Conservation (phyloP, 92 coral and sea anemone genomes). For the Anthopleura xanthogrammica region DNA sequence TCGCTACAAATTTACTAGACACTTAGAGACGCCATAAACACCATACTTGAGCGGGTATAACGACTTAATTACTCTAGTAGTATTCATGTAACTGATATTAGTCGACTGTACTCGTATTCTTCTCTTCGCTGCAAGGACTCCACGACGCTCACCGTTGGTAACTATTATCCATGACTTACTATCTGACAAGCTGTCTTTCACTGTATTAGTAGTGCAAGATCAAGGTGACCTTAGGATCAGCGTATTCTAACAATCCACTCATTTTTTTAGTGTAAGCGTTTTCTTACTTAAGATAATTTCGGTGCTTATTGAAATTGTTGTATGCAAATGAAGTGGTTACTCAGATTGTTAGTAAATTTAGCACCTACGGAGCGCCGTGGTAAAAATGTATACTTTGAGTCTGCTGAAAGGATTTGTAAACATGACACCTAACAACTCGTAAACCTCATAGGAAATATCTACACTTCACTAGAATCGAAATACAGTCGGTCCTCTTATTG, state of each 20-base stretch:
- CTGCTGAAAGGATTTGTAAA: conserved; percentile 7
- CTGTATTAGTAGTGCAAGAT: conserved; percentile 9
- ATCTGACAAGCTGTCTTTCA: conserved; percentile 16
- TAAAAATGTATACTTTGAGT: conserved; percentile 4
- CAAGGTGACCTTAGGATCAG: neutral
- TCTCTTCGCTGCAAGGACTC: neutral
- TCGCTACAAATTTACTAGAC: neutral
- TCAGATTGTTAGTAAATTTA: conserved; percentile 26
- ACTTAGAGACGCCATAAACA: neutral
- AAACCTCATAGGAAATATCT: neutral
- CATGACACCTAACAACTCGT: neutral
- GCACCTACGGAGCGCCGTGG: conserved; percentile 27
- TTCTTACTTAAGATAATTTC: neutral
- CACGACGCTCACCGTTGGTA: neutral
- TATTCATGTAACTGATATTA: neutral
- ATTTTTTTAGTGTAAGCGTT: neutral
- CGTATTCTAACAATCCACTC: neutral
- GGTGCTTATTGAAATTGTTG: neutral
- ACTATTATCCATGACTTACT: conserved; percentile 16
- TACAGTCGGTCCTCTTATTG: neutral
- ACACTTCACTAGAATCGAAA: neutral
- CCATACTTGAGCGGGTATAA: neutral
- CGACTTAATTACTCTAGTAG: neutral
- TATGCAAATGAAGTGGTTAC: conserved; percentile 15
- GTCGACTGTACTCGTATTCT: neutral